phyloP scores from a whole-genome alignment of 2,888 invertebrate species.

The Elgonia sp. region DNA sequence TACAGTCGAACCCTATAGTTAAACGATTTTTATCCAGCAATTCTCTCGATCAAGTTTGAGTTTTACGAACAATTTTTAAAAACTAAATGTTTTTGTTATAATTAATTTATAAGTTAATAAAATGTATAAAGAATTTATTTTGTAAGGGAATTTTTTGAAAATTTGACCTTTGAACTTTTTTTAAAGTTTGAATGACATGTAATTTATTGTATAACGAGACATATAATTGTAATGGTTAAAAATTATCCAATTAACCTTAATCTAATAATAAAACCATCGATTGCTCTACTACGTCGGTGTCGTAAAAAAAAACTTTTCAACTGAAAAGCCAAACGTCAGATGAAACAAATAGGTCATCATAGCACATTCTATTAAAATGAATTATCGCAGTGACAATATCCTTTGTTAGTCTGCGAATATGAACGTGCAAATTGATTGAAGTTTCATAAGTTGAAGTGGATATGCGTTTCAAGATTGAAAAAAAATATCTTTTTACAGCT shows the following conservation, averaged over 20 bases:
- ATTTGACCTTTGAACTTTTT: too few species aligned
- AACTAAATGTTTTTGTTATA: too few species aligned
- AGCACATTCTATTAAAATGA: conserved; percentile 59
- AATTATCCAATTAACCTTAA: conserved; percentile 26
- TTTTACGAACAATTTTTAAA: too few species aligned
- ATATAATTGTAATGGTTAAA: too few species aligned
- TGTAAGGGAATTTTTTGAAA: too few species aligned
- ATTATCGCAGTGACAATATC: conserved; percentile 69
- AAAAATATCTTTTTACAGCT: conserved; percentile 21
- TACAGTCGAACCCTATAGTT: too few species aligned
- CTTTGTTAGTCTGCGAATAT: conserved; percentile 61
- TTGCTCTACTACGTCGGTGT: neutral
- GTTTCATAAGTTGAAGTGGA: conserved; percentile 55
- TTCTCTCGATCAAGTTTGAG: too few species aligned
- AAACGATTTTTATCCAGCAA: too few species aligned
- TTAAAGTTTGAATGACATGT: too few species aligned
- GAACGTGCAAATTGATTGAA: conserved; percentile 64
- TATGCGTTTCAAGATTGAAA: conserved; percentile 38
- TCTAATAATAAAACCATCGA: conserved; percentile 32
- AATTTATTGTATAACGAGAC: too few species aligned
- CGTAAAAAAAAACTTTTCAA: conserved; percentile 29
- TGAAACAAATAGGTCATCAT: conserved; percentile 67
- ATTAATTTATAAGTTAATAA: too few species aligned
- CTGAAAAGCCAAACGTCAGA: conserved; percentile 45
- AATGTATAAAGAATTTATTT: too few species aligned